A percentile compares a stretch with the other conserved stretches of the same genome.
These are phyloP conservation scores for Harpagus bidentatus DNA, from an alignment of 2,113 vertebrate species.

Conservation along the genomic window DNA sequence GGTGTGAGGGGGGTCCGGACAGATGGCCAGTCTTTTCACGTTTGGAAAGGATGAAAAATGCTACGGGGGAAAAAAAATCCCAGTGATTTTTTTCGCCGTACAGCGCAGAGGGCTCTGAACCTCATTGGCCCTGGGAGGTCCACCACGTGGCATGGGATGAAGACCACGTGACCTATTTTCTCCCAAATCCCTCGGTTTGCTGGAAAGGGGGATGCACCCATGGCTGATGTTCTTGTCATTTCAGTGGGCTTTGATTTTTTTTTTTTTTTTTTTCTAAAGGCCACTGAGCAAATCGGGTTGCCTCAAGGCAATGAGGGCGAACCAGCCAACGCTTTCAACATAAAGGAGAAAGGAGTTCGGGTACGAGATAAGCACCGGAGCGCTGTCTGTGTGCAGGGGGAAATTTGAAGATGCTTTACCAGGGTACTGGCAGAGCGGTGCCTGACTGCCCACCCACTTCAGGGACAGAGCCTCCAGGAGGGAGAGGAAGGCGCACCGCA, in stretches of 20 bases:
- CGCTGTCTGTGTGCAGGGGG: rapidly evolving
- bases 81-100: constrained; percentile 71
- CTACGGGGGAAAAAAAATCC: constrained; percentile 69
- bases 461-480: rapidly evolving
- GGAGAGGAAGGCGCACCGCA: neutral
- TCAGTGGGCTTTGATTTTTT: constrained; percentile 47
- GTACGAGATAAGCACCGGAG: neutral
- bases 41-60: constrained; percentile 78
- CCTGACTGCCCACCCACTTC: neutral
- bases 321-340: neutral
- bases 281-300: constrained; percentile 62
- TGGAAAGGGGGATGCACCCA: constrained; percentile 65
- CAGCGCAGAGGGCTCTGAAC: constrained; percentile 60
- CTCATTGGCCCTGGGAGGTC: constrained; percentile 80
- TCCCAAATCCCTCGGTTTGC: constrained; percentile 70
- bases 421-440: neutral
- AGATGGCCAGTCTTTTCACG: constrained; percentile 74
- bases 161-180: constrained; percentile 80
- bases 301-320: constrained; percentile 54
- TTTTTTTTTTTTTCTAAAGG: constrained; percentile 21
- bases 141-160: constrained; percentile 74
- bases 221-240: constrained; percentile 57
- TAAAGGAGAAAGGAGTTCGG: neutral
- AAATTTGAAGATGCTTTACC: neutral
- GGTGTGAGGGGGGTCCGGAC: constrained; percentile 67